Percentiles rank a stretch among this genome's conserved stretches.
These are phyloP conservation scores for Hyposmocoma kahamanoa DNA, from an alignment of 1,140 invertebrate species.

Conservation along the genomic window DNA sequence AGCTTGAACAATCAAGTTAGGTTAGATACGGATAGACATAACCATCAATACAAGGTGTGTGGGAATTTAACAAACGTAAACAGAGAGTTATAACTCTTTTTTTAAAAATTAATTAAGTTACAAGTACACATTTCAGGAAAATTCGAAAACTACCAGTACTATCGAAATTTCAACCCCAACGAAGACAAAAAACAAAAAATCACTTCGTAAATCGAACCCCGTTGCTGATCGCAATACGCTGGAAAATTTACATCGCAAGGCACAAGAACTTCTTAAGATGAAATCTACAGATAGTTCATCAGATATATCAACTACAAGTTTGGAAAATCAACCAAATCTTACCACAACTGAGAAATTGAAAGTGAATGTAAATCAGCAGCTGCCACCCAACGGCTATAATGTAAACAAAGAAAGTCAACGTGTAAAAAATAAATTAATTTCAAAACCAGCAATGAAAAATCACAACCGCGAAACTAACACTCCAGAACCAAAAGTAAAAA, in stretches of 20 bases:
- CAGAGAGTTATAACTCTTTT: too few relatives aligned
- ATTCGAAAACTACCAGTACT: constrained; percentile 4
- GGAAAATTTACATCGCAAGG: constrained; percentile 51
- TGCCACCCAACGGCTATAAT: neutral
- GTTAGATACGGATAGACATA: too few relatives aligned
- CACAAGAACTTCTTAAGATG: constrained; percentile 53
- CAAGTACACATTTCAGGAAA: neutral
- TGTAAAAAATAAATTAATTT: too few relatives aligned
- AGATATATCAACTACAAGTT: constrained; percentile 30
- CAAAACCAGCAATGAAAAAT: too few relatives aligned
- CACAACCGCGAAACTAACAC: too few relatives aligned
- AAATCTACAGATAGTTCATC: constrained; percentile 39
- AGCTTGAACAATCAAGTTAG: constrained; percentile 11
- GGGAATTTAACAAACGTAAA: constrained; percentile 6
- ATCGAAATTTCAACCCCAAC: too few relatives aligned
- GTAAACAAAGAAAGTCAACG: too few relatives aligned
- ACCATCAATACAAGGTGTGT: too few relatives aligned
- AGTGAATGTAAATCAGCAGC: too few relatives aligned
- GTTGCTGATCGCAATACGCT: constrained; percentile 32
- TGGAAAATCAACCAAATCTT: constrained; percentile 22
- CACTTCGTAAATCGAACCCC: constrained; percentile 12
- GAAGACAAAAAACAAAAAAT: too few relatives aligned
- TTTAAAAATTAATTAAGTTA: too few relatives aligned
- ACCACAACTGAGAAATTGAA: too few relatives aligned
- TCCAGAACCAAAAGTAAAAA: constrained; percentile 11